Conservation (phyloP, 2,113 vertebrate genomes). For the Podiceps cristatus region DNA sequence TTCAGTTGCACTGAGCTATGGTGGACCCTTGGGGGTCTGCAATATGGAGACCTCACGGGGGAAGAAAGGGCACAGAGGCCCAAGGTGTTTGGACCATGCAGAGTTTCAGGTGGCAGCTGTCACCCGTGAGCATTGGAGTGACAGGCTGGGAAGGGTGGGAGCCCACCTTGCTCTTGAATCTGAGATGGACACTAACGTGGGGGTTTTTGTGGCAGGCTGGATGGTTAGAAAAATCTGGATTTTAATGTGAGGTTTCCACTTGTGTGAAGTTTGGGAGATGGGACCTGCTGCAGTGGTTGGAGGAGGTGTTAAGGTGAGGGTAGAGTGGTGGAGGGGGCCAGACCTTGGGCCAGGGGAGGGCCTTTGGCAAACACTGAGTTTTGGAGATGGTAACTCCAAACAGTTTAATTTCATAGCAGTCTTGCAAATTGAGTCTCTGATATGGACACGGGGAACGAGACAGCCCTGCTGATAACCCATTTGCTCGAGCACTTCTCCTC, state of each 20-base stretch:
- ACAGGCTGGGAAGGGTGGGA: background rate
- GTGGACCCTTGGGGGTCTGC: background rate
- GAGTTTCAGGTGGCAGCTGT: background rate
- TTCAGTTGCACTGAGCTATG: rapidly evolving
- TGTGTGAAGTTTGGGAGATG: background rate
- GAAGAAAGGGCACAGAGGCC: background rate
- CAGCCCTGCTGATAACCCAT: background rate
- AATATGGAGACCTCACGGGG: background rate
- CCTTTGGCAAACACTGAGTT: background rate
- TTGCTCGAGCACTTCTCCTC: background rate
- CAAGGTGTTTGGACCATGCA: rapidly evolving
- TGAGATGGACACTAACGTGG: rapidly evolving
- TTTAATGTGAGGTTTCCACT: background rate
- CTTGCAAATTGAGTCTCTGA: background rate
- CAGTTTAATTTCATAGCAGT: background rate
- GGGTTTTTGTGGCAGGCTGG: background rate
- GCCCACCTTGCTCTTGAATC: background rate
- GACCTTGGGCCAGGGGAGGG: background rate
- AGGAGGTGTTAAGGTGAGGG: background rate
- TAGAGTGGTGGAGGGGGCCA: background rate
- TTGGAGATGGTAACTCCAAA: background rate
- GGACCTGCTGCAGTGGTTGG: background rate
- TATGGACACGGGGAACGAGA: rapidly evolving
- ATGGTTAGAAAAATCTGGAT: background rate
- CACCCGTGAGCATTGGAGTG: background rate